phyloP scores from a whole-genome alignment of 2,888 invertebrate species.

The Lycocerus yunnanus region DNA sequence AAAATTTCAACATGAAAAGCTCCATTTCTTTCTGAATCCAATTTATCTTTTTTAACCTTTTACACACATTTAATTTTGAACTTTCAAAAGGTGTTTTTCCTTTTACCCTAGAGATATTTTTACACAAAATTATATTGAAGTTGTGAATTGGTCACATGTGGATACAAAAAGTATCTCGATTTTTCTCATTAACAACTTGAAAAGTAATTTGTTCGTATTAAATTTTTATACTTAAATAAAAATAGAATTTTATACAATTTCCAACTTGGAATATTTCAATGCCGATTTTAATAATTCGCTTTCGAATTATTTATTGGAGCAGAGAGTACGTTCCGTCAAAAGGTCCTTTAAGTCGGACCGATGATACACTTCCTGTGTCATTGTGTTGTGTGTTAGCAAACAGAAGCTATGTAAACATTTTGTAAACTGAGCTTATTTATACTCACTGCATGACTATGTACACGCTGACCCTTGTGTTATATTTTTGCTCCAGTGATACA shows the following conservation, averaged over 20 bases:
- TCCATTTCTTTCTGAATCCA: not conserved
- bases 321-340: not conserved
- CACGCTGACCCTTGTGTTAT: not conserved
- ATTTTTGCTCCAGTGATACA: not conserved
- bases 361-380: constrained; percentile 1
- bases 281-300: not conserved
- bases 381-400: not conserved
- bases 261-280: not conserved
- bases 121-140: constrained; percentile 20
- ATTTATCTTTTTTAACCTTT: not conserved
- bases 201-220: not conserved
- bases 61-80: constrained; percentile 11
- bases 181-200: not conserved
- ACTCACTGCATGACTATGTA: not conserved
- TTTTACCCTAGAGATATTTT: constrained; percentile 22
- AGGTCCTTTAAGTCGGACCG: not conserved
- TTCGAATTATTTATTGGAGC: not conserved
- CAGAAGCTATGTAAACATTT: constrained; percentile 6
- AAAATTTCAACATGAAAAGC: not conserved
- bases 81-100: constrained; percentile 16
- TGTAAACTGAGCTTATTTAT: constrained; percentile 1
- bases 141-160: constrained; percentile 22
- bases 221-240: not conserved
- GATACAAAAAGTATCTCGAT: constrained; percentile 1
- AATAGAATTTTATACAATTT: not conserved